Conservation (phyloP, 2,888 invertebrate genomes). For the Megalurothrips usitatus region DNA sequence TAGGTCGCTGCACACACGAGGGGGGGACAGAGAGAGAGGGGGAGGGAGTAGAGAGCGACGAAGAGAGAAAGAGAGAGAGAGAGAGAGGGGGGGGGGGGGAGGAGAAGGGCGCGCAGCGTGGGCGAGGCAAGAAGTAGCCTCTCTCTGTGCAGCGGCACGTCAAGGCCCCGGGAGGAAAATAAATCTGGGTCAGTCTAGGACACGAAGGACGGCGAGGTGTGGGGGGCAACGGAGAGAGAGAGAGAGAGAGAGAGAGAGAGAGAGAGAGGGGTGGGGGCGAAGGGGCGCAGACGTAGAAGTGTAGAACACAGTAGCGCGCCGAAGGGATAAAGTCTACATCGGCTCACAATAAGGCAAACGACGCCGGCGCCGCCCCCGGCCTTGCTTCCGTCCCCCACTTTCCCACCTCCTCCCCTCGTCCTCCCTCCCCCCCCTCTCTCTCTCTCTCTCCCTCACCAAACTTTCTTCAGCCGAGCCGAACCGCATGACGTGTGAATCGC, state of each 20-base stretch:
- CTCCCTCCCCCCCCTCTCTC: not conserved
- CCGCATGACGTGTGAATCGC: too few species aligned
- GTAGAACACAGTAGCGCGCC: too few species aligned
- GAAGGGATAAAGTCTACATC: too few species aligned
- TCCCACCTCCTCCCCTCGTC: not conserved
- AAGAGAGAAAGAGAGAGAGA: not conserved
- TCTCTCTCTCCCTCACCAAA: not conserved
- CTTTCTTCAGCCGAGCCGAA: too few species aligned
- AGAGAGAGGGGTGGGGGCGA: too few species aligned
- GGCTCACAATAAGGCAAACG: too few species aligned
- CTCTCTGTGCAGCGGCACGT: not conserved
- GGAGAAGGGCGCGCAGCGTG: not conserved
- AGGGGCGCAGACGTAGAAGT: too few species aligned
- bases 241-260: too few species aligned
- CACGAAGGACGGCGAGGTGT: not conserved
- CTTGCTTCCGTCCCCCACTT: not conserved
- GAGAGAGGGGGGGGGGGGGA: not conserved
- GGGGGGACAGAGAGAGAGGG: not conserved
- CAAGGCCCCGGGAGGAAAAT: not conserved
- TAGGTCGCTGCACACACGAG: not conserved
- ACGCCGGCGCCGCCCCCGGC: not conserved
- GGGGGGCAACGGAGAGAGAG: too few species aligned
- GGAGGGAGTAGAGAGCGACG: not conserved
- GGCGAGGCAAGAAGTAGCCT: not conserved
- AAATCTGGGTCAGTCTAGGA: not conserved